Conservation (phyloP, 2,113 vertebrate genomes). For the Lepus europaeus region DNA sequence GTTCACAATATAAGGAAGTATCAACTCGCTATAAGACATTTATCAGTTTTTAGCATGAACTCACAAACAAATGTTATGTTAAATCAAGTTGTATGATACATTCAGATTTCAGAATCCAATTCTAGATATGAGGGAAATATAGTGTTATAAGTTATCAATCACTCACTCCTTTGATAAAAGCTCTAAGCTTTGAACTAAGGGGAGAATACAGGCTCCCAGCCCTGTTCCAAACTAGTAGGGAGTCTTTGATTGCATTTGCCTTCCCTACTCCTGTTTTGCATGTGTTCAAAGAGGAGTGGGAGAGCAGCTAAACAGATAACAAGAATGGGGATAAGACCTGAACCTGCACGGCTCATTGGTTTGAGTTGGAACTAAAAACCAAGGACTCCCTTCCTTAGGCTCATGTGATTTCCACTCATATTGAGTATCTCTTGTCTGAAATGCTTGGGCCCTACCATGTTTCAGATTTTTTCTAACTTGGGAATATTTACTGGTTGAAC, state of each 20-base stretch:
- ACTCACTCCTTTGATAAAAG: background rate
- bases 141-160: background rate
- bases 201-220: background rate
- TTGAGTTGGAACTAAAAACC: slow-evolving; percentile 26
- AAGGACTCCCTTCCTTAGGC: background rate
- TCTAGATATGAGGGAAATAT: slow-evolving; percentile 1
- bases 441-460: too few species aligned
- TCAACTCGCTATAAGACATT: background rate
- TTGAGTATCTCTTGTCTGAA: too few species aligned
- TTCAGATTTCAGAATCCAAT: slow-evolving; percentile 55
- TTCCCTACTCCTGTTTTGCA: slow-evolving; percentile 5
- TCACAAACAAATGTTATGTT: background rate
- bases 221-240: background rate
- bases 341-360: background rate
- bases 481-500: too few species aligned
- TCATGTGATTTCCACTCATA: background rate
- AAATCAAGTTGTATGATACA: background rate
- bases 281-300: background rate
- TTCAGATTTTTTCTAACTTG: too few species aligned
- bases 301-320: background rate
- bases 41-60: background rate
- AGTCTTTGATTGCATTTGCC: background rate
- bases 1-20: background rate
- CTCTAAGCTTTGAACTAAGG: background rate
- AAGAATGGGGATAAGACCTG: background rate